Evolutionary conservation across 2,113 vertebrate species (phyloP).

Genomic region (Scolopax mira): DNA sequence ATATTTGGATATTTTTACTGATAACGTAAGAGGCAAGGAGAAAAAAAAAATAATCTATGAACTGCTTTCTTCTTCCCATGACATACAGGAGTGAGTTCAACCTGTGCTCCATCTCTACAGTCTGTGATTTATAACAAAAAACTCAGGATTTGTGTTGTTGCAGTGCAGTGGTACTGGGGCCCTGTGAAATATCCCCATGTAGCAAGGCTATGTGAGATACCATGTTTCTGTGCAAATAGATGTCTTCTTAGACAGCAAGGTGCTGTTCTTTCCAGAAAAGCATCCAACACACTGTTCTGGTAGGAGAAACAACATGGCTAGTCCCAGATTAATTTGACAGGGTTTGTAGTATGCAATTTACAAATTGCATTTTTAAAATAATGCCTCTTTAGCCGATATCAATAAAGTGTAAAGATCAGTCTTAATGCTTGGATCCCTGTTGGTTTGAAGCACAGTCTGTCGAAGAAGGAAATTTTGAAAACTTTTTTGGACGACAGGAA

Average conservation of each 20-base stretch:
- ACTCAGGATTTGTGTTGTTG: not conserved
- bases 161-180: not conserved
- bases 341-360: not conserved
- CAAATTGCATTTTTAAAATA: not conserved
- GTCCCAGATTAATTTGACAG: not conserved
- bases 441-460: not conserved
- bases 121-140: no score
- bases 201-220: not conserved
- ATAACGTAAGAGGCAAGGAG: not conserved
- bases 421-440: not conserved
- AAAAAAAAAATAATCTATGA: rapidly evolving
- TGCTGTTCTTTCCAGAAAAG: not conserved
- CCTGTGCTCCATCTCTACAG: not conserved
- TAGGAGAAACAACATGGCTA: not conserved
- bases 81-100: not conserved
- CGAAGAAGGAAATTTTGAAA: not conserved
- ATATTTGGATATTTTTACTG: no score
- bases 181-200: rapidly evolving
- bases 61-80: not conserved
- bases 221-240: not conserved
- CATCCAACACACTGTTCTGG: not conserved
- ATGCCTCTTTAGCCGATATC: not conserved
- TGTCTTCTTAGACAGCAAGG: not conserved
- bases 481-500: slow-evolving; percentile 9
- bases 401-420: not conserved